Evolutionary conservation across 2,113 vertebrate genomes (phyloP), one percentile per base, ranked within the genome.

Genomic region (Cyprinus carpio): DNA sequence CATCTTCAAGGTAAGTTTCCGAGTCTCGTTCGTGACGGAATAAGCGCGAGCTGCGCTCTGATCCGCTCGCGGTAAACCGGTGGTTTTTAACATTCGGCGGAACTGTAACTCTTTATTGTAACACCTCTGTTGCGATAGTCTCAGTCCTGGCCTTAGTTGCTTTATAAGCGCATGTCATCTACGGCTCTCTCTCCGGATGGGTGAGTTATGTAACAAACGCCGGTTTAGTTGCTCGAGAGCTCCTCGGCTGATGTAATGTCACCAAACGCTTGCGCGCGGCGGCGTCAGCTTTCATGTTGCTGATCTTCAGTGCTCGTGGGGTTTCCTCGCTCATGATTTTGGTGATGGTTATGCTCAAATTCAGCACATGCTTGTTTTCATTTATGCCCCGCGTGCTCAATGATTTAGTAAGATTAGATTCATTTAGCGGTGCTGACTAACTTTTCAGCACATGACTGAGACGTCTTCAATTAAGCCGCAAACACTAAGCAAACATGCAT

Each of bases 231-330:
- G n/a, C 1, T 60, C 23, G 25, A 31, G 56, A n/a, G 43, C 37
- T 29, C 25, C 37, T 1, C 86, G 93, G 94, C 90, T 95, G 95
- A 95, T 95, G 95, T 95, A 95, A 95, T 94, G 91, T 9, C 25
- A 4, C 1, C 6, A 25, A 56, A 11, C 1, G 37, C 84, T 94
- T 95, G 90, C 94, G 89, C 27, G 34, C 74, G 40, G 65, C 34
- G 11, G 31, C 6, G 2, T 71, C 16, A 65, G 6, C 69, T 23
- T 65, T 72, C 75, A n/a, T n/a, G n/a, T n/a, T 51, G 11, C 12
- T 13, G 5, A 54, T 18, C 6, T 18, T 18, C 11, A 20, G 3
- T 16, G 76, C 18, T 62, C 43, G 20, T 25, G 54, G 27, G 9
- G 49, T 64, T 64, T 62, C 10, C 43, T n/a, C 58, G 2, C 43